Percentiles rank a stretch among this genome's conserved stretches.
phyloP scores from a whole-genome alignment of 2,113 vertebrate species.

The Steatornis caripensis region DNA sequence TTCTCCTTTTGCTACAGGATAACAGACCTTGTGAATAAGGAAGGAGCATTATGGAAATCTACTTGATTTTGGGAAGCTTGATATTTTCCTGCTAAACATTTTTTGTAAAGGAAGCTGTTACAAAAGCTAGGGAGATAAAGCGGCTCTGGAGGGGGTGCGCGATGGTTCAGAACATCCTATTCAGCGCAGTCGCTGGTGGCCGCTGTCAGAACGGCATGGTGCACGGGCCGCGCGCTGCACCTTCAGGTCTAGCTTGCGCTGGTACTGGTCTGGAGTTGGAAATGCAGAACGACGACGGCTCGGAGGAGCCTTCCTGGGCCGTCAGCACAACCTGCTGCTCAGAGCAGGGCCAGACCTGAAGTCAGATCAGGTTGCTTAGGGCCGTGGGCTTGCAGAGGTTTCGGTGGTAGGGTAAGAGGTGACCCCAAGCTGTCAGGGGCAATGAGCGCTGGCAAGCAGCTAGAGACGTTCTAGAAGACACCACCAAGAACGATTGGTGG shows the following conservation, averaged over 20 bases:
- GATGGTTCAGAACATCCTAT: not conserved
- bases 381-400: not conserved
- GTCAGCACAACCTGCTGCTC: not conserved
- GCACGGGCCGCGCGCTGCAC: fast-evolving
- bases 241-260: fast-evolving
- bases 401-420: not conserved
- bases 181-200: not conserved
- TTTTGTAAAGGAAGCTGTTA: not conserved
- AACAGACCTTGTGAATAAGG: not conserved
- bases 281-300: fast-evolving
- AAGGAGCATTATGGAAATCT: not conserved
- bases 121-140: not conserved
- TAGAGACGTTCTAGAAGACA: not conserved
- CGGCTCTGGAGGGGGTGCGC: fast-evolving
- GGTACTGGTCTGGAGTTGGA: not conserved
- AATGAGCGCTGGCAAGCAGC: no score
- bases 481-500: no score
- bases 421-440: not conserved
- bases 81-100: not conserved
- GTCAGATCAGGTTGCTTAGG: fast-evolving
- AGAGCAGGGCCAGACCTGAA: not conserved
- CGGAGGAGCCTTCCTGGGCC: not conserved
- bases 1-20: not conserved
- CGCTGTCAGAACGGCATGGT: fast-evolving
- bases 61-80: not conserved